These are phyloP conservation scores for Eonycteris spelaea DNA, from an alignment of 2,113 vertebrate genomes.

Conservation along the genomic window DNA sequence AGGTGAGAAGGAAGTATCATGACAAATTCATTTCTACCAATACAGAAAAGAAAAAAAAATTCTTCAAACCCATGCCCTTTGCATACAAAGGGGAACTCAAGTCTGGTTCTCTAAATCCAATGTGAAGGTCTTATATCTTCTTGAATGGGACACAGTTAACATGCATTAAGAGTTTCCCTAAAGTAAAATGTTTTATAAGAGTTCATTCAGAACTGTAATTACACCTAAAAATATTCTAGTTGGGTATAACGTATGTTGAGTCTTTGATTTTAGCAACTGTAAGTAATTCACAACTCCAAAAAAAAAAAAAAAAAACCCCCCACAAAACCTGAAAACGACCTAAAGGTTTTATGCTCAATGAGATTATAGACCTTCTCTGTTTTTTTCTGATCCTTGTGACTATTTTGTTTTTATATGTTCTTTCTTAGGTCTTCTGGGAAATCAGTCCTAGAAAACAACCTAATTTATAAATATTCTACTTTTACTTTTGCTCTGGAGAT, in stretches of 20 bases:
- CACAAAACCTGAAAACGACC: not conserved
- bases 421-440: not conserved
- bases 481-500: not conserved
- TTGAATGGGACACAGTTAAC: not conserved
- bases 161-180: not conserved
- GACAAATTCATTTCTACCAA: not conserved
- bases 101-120: not conserved
- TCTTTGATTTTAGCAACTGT: not conserved
- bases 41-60: not conserved
- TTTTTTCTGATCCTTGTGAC: constrained; percentile 10
- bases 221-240: not conserved
- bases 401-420: not conserved
- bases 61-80: not conserved
- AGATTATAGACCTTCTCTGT: not conserved
- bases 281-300: not conserved
- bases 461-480: not conserved
- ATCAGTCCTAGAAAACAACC: not conserved
- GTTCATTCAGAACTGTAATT: not conserved
- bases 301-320: not conserved
- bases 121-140: not conserved
- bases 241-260: not conserved
- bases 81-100: not conserved
- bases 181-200: not conserved
- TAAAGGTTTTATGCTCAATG: not conserved
- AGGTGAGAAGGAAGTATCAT: not conserved